Evolutionary conservation across 2,797 vertebrate genomes (phyloP).

Genomic region (Sus cebifrons): DNA sequence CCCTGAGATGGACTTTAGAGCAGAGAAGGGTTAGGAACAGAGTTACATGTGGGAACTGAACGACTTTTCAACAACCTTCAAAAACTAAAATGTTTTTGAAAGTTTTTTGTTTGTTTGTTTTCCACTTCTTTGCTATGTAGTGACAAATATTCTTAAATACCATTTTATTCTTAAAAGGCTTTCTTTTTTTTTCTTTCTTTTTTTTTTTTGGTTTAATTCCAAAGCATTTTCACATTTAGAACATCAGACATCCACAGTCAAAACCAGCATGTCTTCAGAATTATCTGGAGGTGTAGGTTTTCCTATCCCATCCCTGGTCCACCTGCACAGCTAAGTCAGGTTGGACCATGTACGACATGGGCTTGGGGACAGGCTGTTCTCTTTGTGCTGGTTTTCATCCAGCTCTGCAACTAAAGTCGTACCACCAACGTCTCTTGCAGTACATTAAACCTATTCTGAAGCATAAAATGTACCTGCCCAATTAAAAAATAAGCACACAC

Average conservation of each 20-base stretch:
- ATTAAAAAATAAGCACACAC: neutral
- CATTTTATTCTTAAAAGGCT: slow-evolving; percentile 37
- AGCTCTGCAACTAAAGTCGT: neutral
- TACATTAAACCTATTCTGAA: neutral
- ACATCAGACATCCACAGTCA: neutral
- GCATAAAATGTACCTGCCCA: neutral
- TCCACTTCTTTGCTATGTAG: neutral
- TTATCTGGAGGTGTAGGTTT: neutral
- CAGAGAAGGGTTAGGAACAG: neutral
- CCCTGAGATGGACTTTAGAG: neutral
- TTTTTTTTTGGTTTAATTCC: neutral
- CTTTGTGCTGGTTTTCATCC: neutral
- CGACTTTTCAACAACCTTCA: neutral
- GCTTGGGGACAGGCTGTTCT: neutral
- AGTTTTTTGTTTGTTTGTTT: too few relatives aligned
- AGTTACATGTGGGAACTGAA: neutral
- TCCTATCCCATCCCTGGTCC: neutral
- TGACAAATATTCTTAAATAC: slow-evolving; percentile 17
- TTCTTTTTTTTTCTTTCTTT: neutral
- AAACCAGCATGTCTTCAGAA: slow-evolving; percentile 29
- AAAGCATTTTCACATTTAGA: slow-evolving; percentile 35
- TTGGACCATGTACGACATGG: neutral
- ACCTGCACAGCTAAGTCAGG: neutral
- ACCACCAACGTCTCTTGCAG: neutral
- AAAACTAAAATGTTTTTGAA: too few relatives aligned